Base-by-base conservation (phyloP, 1,140 invertebrate species). In the Philotrypesis tridentata region DNA sequence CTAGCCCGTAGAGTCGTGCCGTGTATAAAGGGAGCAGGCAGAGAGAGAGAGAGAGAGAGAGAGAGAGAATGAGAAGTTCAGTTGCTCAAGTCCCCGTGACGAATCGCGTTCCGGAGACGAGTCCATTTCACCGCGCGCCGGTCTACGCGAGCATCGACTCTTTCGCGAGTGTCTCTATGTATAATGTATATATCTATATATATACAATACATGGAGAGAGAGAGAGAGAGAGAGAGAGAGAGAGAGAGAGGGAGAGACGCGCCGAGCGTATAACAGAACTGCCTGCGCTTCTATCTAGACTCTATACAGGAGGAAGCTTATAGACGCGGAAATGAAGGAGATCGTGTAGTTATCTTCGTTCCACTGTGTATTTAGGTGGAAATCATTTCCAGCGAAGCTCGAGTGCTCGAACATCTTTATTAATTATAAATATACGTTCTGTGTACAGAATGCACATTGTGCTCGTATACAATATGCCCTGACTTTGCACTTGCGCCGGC, bases 31-130 rank as follows among this genome's bases (percentile, higher is more conserved):
- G 11, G 6, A 25, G 14, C 14, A 21, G 31, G 14, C n/a, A 21
- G 67, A 23, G 31, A 70, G 14, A 40, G 68, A 33, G n/a, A n/a
- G 21, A 17, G 65, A 31, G 25, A 21, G 31, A 17, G n/a, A 21
- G 67, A 23, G 31, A 70, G 14, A 48, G 70, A 40, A 27, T 5
- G 72, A 23, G n/a, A 76, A 43, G 60, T 33, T 37, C 72, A 61
- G 27, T 33, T 29, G 67, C 67, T 68, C 17, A 37, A 68, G 72
- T 55, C 37, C 43, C 43, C 43, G 21, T 74, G 72, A 74, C 23
- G 72, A 68, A 68, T 68, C 25, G 67, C 67, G 67, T 68, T 68
- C 67, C 67, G 31, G 29, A 68, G 71, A 73, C 40, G 43, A 73
- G n/a, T 73, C 43, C 27, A 48, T 73, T 74, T n/a, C 9, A 71